These are phyloP conservation scores for Arge pagana DNA, from an alignment of 2,888 invertebrate species.

Conservation along the genomic window DNA sequence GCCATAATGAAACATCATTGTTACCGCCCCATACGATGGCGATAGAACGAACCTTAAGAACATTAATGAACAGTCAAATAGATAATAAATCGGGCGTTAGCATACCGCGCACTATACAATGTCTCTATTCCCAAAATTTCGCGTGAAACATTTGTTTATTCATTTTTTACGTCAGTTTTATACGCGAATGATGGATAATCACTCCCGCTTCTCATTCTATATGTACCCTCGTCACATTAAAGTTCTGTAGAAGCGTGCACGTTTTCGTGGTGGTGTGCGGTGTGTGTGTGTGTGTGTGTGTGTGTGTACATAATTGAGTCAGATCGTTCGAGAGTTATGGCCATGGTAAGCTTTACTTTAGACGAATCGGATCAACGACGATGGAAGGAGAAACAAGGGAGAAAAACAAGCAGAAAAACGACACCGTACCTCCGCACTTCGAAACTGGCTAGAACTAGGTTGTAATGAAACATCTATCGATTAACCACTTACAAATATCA, in stretches of 20 bases:
- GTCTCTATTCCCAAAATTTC: background rate
- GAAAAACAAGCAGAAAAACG: no score
- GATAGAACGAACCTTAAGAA: constrained; percentile 36
- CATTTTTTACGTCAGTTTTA: background rate
- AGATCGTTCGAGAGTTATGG: background rate
- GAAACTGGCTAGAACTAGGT: constrained; percentile 20
- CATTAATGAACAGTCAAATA: constrained; percentile 44
- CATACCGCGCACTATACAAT: background rate
- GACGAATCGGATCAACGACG: no score
- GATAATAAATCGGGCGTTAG: constrained; percentile 25
- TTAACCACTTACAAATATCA: constrained; percentile 26
- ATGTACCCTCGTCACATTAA: no score
- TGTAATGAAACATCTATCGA: constrained; percentile 22
- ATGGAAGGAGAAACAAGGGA: no score
- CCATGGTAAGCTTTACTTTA: background rate
- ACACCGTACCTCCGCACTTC: no score
- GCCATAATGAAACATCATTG: background rate
- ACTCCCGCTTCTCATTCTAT: no score
- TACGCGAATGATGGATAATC: no score
- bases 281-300: no score
- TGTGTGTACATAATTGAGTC: no score
- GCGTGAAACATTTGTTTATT: background rate
- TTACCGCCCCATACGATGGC: background rate
- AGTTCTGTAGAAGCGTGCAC: no score
- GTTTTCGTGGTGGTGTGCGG: no score